phyloP scores from a whole-genome alignment of 2,888 invertebrate genomes.

The Euclidia mi region DNA sequence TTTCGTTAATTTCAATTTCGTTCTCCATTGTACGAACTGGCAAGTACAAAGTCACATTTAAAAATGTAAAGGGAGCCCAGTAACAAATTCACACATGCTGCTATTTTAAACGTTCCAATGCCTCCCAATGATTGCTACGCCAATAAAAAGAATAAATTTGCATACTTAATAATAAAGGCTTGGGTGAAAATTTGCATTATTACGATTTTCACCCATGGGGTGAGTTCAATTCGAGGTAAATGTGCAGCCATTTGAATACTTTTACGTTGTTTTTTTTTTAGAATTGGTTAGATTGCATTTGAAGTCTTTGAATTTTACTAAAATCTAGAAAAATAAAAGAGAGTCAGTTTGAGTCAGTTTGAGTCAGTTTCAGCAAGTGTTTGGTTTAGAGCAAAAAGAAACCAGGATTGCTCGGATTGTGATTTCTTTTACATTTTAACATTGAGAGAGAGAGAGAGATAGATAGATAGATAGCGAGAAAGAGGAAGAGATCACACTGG shows the following conservation, averaged over 20 bases:
- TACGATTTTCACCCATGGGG: slow-evolving; percentile 15
- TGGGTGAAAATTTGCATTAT: slow-evolving; percentile 22
- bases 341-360: no score
- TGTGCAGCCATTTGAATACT: neutral
- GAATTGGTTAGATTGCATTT: neutral
- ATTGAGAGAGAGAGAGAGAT: no score
- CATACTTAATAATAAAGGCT: slow-evolving; percentile 42
- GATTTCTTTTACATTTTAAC: no score
- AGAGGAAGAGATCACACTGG: no score
- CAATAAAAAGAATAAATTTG: slow-evolving; percentile 50
- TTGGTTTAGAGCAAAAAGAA: no score
- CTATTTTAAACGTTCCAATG: slow-evolving; percentile 38
- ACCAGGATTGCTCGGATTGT: no score
- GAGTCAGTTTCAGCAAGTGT: no score
- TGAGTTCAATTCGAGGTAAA: slow-evolving; percentile 3
- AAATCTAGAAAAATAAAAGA: no score
- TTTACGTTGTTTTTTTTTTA: neutral
- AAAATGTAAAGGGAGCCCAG: slow-evolving; percentile 23
- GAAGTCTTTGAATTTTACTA: no score
- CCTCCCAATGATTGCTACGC: slow-evolving; percentile 33
- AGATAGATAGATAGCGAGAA: no score
- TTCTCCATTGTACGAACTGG: neutral
- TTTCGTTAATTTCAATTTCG: neutral
- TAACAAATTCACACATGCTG: slow-evolving; percentile 20
- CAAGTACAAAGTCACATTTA: neutral